phyloP scores from a whole-genome alignment of 2,113 vertebrate genomes.

The Syngnathus typhle region DNA sequence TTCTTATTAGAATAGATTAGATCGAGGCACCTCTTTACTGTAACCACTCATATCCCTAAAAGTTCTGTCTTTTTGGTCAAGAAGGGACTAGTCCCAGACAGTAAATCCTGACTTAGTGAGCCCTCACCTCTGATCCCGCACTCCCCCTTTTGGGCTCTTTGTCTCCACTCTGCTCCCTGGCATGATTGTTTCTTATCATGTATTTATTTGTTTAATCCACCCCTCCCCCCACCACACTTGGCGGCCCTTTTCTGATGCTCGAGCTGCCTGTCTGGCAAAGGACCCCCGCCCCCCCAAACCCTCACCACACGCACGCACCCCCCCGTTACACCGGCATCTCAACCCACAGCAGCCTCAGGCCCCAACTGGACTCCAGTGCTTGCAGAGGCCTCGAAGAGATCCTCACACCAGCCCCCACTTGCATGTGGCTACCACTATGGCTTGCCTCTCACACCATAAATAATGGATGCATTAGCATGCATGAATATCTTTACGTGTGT shows the following conservation, averaged over 20 bases:
- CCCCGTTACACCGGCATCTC: constrained; percentile 39
- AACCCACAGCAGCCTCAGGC: constrained; percentile 51
- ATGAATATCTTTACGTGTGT: constrained; percentile 68
- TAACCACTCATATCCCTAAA: constrained; percentile 21
- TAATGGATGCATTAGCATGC: constrained; percentile 78
- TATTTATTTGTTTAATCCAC: constrained; percentile 79
- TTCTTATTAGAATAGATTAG: neutral
- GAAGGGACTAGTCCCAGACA: constrained; percentile 53
- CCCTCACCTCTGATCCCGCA: constrained; percentile 11
- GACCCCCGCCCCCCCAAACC: constrained; percentile 41
- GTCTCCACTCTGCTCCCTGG: constrained; percentile 64
- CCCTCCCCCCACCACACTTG: constrained; percentile 68
- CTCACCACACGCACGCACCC: constrained; percentile 44
- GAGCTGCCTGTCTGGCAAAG: constrained; percentile 66
- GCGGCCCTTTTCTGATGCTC: constrained; percentile 56
- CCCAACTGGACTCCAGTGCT: constrained; percentile 47
- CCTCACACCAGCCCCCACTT: constrained; percentile 50
- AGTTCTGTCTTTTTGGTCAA: constrained; percentile 40
- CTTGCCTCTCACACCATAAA: constrained; percentile 69
- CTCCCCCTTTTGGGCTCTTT: constrained; percentile 67
- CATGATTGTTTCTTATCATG: constrained; percentile 77
- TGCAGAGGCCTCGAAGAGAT: constrained; percentile 48
- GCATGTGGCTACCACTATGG: constrained; percentile 59
- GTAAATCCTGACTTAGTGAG: constrained; percentile 62
- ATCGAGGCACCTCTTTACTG: neutral